These are phyloP conservation scores for Carterocephalus palaemon DNA, from an alignment of 2,888 invertebrate species.

Conservation along the genomic window DNA sequence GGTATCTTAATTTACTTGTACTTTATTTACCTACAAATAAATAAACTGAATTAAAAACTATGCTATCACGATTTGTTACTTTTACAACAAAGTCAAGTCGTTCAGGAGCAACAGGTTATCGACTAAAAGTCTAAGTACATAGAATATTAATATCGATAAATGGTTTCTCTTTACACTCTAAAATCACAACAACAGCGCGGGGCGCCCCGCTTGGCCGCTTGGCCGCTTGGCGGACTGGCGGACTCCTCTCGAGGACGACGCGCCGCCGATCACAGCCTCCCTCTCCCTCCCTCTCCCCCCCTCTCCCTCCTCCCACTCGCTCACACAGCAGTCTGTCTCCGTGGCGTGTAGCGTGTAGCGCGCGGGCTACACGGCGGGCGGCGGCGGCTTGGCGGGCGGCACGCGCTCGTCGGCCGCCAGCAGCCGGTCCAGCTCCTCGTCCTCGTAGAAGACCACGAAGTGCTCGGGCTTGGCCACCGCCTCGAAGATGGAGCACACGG, in stretches of 20 bases:
- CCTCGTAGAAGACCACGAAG: conserved; percentile 87
- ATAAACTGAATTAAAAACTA: conserved; percentile 46
- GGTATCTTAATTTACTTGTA: conserved; percentile 57
- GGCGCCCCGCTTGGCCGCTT: conserved; percentile 29
- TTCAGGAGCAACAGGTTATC: conserved; percentile 28
- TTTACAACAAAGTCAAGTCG: conserved; percentile 27
- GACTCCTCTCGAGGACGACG: conserved; percentile 8
- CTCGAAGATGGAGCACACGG: conserved; percentile 88
- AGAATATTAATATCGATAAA: conserved; percentile 30
- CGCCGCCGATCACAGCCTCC: conserved; percentile 27
- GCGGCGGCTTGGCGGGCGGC: conserved; percentile 38
- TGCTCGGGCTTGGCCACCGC: conserved; percentile 86
- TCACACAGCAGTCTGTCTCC: not conserved
- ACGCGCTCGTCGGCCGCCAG: conserved; percentile 70
- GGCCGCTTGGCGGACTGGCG: not conserved
- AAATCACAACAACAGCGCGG: conserved; percentile 39
- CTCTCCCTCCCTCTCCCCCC: conserved; percentile 15
- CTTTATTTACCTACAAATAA: conserved; percentile 64
- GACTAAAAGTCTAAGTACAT: conserved; percentile 27
- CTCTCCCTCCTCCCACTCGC: conserved; percentile 22
- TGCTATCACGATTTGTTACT: conserved; percentile 40
- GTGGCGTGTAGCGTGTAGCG: conserved; percentile 32
- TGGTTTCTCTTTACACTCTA: conserved; percentile 35
- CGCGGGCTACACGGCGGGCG: conserved; percentile 31
- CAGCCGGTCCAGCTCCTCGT: conserved; percentile 85